Evolutionary conservation across 2,113 vertebrate genomes (phyloP), one percentile per base, ranked within the genome.

Genomic region (Bothrops jararaca): DNA sequence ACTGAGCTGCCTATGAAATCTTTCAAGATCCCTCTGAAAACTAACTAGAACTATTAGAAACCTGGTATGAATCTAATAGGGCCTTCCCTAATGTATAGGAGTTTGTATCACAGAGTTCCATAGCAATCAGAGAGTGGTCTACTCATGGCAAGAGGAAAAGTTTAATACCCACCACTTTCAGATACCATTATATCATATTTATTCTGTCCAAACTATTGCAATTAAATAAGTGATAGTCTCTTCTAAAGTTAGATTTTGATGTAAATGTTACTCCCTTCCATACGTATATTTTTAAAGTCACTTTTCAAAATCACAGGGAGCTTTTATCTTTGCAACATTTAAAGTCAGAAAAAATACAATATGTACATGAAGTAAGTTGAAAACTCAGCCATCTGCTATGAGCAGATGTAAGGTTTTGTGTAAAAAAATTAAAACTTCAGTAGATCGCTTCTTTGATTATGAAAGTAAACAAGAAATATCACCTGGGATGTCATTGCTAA

Each of bases 401-500:
- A 96, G 88, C 86, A 91, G 60, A 3, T 93, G 56, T 91, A 57
- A 45, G 58, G 42, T 50, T 93, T 0, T 1, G 88, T 48, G 89
- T 92, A 34, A 91, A 93, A 94, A 53, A 90, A 9, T 93, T 95
- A 93, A 69, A 86, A 91, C 53, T 91, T 39, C 48, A 94, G 92
- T 22, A 39, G 74, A 56, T 45, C 64, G 23, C n/a, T 90, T 64
- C 22, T 39, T 60, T 42, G n/a, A 34, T 24, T 92, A 45, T 29
- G 69, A 85, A 92, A 39, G 8, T 13, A 91, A 87, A 89, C 69
- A 0, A 0, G 89, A 92, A 60, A 26, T 8, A 42, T 93, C 92
- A 96, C 93, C 94, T 95, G 92, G 24, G 93, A 87, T 92, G 93
- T 94, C 69, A 86, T 86, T 92, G 90, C 39, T 85, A 88, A 50